These are phyloP conservation scores for Dendrocopos noguchii DNA, from an alignment of 2,113 vertebrate species.

Conservation along the genomic window DNA sequence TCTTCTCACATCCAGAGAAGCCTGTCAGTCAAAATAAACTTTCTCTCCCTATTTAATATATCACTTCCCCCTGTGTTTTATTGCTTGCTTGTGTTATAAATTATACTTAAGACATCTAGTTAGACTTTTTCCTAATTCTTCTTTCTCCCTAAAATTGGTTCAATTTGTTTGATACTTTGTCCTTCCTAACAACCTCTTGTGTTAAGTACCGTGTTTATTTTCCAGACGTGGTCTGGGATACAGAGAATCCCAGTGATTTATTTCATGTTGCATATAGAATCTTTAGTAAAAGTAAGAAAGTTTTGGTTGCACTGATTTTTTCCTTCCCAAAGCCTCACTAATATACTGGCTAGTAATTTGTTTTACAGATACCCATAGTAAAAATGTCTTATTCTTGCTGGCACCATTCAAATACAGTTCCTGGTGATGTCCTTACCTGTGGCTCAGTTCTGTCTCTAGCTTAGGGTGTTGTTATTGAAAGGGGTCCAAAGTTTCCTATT, in stretches of 20 bases:
- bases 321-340: background rate
- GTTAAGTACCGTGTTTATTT: background rate
- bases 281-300: background rate
- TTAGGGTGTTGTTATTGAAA: background rate
- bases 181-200: background rate
- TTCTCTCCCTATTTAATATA: background rate
- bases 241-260: background rate
- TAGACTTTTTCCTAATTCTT: background rate
- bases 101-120: background rate
- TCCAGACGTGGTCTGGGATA: background rate
- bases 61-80: background rate
- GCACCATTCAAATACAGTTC: background rate
- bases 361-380: background rate
- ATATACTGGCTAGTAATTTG: background rate
- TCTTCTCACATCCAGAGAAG: background rate
- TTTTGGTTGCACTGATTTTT: background rate
- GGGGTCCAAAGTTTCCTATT: background rate
- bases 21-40: background rate
- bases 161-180: background rate
- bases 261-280: background rate
- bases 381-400: background rate
- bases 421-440: background rate
- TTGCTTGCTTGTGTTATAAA: background rate
- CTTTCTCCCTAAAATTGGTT: background rate
- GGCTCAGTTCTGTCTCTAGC: background rate